Evolutionary conservation across 1,140 invertebrate species (phyloP), one percentile per base, ranked within the genome.

Genomic region (Microplitis mediator): DNA sequence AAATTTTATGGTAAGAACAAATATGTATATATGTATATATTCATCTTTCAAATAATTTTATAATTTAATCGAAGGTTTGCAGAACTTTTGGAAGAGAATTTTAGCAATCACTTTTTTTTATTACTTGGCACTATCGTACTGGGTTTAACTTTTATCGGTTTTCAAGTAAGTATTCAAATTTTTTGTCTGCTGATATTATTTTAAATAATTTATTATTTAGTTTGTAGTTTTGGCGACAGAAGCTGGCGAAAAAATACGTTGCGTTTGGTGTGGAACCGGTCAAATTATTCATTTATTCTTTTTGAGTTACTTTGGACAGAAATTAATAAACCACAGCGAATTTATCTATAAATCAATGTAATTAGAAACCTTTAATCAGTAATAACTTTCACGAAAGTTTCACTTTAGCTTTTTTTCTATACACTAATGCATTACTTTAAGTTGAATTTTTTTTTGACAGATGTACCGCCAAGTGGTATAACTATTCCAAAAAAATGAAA

Each of bases 261-360:
- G 62, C 3, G 32, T 45, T 9, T 52, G 39, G 2, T 65, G 14
- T 23, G 60, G 8, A 1, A 9, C 9, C 13, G 66, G 39, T n/a
- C 68, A 70, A 14, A 4, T 65, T 0, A n/a, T 32, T 31, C 68
- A 66, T 52, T 32, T 74, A 8, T 60, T 69, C 34, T 74, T 69
- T 45, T 35, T 58, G 13, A 66, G 67, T 66, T 74, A 61, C 61
- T 58, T 56, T 4, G 68, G 73, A 5, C 73, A 74, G 51, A 74
- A 50, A 45, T 39, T 74, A 16, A 70, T 74, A 2, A 31, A 72
- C 50, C 32, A 34, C 54, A 67, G 71, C 16, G 34, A 52, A 13
- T 23, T 1, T 64, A 51, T 67, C 23, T 1, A 45, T 3, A 13
- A 61, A 35, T 65, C 64, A 39, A 23, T 72, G 71, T 72, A 35